Evolutionary conservation across 2,797 vertebrate species (phyloP), one percentile per base, ranked within the genome.

Genomic region (Hyperoplus immaculatus): DNA sequence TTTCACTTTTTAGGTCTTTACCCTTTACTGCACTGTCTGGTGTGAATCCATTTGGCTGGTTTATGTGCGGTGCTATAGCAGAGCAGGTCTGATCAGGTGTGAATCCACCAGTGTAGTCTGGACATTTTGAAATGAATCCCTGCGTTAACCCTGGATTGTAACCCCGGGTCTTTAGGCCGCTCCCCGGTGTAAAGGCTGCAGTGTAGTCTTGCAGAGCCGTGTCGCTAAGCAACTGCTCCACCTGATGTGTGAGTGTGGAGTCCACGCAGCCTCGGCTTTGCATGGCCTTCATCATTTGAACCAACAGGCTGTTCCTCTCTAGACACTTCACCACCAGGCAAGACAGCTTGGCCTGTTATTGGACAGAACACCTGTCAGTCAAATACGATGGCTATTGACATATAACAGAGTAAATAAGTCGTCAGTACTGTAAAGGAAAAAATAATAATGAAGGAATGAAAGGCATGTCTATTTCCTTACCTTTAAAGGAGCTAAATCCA

Each of bases 291-390:
- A 93, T 85, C 91, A 97, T 90, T 71, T 82, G 91, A 0, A 8
- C 76, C 81, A 97, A 92, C 69, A 96, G 65, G 71, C 2, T 62
- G 91, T 97, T 96, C 79, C 96, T 95, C 86, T 96, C 91, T 66
- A 81, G 88, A 89, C 97, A 97, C 90, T 97, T 97, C 41, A 16
- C 82, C 67, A 94, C 94, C 86, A 97, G 91, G 39, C 94, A 97
- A 10, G 95, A 95, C 90, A 97, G 84, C 81, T 96, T 96, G 77
- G 95, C 96, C 97, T 97, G 55, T 12, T 5, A 5, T 82, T 68
- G 60, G 77, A 88, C 2, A 0, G 76, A 83, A 83, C 4, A 43
- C 4, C 36, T 29, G 65, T 74, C 38, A 75, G 61, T 82, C 42
- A 84, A 65, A 77, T 70, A 50, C 0, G 50, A 43, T 12, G n/a